A percentile compares a stretch with the other conserved stretches of the same genome.
These are phyloP conservation scores for Sminthurides aquaticus DNA, from an alignment of 2,888 invertebrate genomes.

Conservation along the genomic window DNA sequence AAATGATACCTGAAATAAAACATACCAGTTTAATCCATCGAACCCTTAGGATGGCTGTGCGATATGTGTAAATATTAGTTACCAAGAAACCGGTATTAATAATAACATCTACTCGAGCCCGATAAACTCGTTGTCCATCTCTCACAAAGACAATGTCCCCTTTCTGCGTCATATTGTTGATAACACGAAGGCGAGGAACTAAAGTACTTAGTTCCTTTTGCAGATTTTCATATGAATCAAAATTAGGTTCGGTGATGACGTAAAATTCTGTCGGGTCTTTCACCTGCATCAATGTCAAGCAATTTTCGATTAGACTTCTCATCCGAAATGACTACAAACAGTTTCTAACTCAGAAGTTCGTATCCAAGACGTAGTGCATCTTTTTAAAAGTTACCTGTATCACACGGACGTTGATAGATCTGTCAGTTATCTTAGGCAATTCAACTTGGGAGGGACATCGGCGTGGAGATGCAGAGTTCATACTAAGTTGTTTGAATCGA, in stretches of 20 bases:
- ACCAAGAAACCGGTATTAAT: slow-evolving; percentile 7
- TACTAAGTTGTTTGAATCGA: background rate
- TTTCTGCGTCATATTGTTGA: background rate
- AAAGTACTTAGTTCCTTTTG: background rate
- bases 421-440: background rate
- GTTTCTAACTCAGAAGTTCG: too few species aligned
- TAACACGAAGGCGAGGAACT: too few species aligned
- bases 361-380: too few species aligned
- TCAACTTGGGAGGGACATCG: background rate
- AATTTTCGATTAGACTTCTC: too few species aligned
- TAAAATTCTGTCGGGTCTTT: slow-evolving; percentile 30
- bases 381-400: too few species aligned
- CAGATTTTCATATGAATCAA: background rate
- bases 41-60: too few species aligned
- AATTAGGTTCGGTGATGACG: slow-evolving; percentile 17
- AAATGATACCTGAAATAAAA: too few species aligned
- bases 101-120: slow-evolving; percentile 30
- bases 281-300: slow-evolving; percentile 22
- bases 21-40: too few species aligned
- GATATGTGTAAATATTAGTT: too few species aligned
- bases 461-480: background rate
- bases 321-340: too few species aligned
- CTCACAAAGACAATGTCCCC: slow-evolving; percentile 18
- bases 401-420: background rate
- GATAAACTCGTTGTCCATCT: slow-evolving; percentile 4